Conservation (phyloP, 2,113 vertebrate genomes). For the Rhea pennata region DNA sequence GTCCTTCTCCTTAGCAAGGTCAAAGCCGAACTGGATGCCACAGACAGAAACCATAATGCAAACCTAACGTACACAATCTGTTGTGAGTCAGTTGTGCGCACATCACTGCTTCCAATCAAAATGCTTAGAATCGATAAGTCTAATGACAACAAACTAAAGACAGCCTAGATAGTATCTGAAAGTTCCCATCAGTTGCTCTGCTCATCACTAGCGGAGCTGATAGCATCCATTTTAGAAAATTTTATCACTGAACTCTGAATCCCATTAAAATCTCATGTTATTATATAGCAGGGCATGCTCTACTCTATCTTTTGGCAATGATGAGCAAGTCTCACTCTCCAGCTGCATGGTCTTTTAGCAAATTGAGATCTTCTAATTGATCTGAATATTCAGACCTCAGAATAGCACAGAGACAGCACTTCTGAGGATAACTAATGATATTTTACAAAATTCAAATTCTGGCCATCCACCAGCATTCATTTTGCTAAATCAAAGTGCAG, state of each 20-base stretch:
- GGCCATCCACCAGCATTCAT: constrained; percentile 24
- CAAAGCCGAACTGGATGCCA: neutral
- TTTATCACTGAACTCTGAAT: neutral
- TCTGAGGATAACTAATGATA: constrained; percentile 56
- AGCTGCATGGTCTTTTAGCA: constrained; percentile 32
- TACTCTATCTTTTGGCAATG: neutral
- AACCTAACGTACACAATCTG: neutral
- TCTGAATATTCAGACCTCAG: constrained; percentile 36
- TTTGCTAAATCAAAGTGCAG: constrained; percentile 48
- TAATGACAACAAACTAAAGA: neutral
- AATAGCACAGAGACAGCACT: constrained; percentile 42
- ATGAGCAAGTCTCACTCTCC: neutral
- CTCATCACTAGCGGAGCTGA: neutral
- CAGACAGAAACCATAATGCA: neutral
- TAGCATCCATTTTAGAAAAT: neutral
- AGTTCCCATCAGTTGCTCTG: neutral
- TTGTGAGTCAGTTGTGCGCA: neutral
- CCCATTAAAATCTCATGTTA: neutral
- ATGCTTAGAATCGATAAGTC: neutral
- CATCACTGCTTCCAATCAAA: neutral
- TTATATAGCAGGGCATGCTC: neutral
- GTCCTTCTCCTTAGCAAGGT: neutral
- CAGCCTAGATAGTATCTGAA: neutral
- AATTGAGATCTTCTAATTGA: constrained; percentile 40
- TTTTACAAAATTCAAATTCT: constrained; percentile 57